A percentile compares a stretch with the other conserved stretches of the same genome.
phyloP scores from a whole-genome alignment of 1,140 invertebrate species.

The Trichonephila inaurata region DNA sequence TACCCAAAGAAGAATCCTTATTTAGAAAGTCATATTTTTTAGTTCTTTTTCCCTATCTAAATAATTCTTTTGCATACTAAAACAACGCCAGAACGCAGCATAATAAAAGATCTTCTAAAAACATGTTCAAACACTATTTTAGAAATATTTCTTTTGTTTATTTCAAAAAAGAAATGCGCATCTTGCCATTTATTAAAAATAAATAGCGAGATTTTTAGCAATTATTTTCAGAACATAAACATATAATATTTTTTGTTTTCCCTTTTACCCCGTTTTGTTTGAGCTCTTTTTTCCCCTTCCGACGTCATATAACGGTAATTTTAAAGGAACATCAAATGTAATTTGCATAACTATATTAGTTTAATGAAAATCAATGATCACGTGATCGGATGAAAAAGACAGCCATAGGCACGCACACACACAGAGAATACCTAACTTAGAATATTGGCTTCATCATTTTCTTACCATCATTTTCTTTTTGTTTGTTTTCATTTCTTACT shows the following conservation, averaged over 20 bases:
- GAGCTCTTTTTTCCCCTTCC: background rate
- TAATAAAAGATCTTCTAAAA: too few relatives aligned
- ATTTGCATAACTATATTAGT: conserved; percentile 54
- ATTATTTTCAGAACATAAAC: too few relatives aligned
- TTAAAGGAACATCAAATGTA: conserved; percentile 19
- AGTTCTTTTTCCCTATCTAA: too few relatives aligned
- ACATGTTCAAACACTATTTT: too few relatives aligned
- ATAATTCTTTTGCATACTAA: too few relatives aligned
- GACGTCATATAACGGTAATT: background rate
- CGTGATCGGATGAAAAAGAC: background rate
- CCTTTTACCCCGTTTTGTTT: background rate
- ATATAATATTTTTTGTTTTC: background rate
- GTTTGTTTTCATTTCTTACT: background rate
- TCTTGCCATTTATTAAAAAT: too few relatives aligned
- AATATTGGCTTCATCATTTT: background rate
- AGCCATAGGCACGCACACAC: background rate
- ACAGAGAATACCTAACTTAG: background rate
- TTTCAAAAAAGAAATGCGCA: too few relatives aligned
- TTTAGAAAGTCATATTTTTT: too few relatives aligned
- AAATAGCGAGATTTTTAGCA: too few relatives aligned
- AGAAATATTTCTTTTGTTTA: too few relatives aligned
- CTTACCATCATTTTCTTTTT: background rate
- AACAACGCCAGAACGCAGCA: too few relatives aligned
- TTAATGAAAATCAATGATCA: conserved; percentile 49
- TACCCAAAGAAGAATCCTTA: too few relatives aligned